Percentiles rank a stretch among this genome's conserved stretches.
phyloP scores from a whole-genome alignment of 23 tunicate genomes.

The Ciona savignyi region DNA sequence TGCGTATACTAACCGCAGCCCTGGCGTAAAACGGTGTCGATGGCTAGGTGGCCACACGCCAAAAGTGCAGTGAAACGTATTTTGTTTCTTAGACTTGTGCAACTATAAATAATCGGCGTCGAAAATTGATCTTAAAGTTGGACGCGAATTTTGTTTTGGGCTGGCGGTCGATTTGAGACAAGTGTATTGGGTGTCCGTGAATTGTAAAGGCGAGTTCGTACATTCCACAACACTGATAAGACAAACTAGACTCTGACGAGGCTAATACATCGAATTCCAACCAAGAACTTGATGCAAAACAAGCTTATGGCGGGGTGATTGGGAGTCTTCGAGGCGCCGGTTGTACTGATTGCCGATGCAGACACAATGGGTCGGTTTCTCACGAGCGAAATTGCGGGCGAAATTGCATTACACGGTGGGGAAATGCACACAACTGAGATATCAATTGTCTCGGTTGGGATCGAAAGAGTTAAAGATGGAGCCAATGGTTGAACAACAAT shows the following conservation, averaged over 20 bases:
- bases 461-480: background rate
- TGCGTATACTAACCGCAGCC: no score
- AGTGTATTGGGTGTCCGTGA: no score
- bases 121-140: background rate
- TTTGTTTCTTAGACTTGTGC: background rate
- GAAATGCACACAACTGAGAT: background rate
- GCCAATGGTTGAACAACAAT: background rate
- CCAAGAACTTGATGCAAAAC: background rate
- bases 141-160: background rate
- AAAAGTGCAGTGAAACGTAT: background rate
- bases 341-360: background rate
- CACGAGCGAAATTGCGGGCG: background rate
- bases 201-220: no score
- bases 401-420: background rate
- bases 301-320: background rate
- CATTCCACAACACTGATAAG: no score
- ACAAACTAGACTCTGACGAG: no score
- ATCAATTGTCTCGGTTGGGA: background rate
- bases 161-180: background rate
- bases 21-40: no score
- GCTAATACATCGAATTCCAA: no score
- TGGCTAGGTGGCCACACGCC: background rate
- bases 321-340: background rate
- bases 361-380: background rate
- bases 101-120: background rate